These are phyloP conservation scores for Aurelia coerulea DNA, from an alignment of 30 jellyfish, hydroid and myxozoan species.

Conservation along the genomic window DNA sequence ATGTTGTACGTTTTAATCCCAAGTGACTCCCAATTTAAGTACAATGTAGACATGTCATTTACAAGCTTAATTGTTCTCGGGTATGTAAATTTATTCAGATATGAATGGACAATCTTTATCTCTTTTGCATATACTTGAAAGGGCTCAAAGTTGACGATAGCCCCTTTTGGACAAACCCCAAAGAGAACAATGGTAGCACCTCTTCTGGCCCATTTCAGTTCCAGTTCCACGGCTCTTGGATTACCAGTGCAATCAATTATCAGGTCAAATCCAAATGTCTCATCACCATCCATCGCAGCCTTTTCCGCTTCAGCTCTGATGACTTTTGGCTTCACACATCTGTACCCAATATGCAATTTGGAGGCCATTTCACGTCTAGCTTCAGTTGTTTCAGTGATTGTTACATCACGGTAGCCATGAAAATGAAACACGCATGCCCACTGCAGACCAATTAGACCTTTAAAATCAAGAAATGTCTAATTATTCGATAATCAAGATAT, in stretches of 20 bases:
- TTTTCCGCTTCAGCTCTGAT: constrained; percentile 33
- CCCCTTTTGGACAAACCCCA: constrained; percentile 91
- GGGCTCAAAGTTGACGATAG: constrained; percentile 74
- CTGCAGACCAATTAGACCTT: constrained; percentile 81
- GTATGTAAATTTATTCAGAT: constrained; percentile 72
- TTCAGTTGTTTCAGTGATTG: constrained; percentile 79
- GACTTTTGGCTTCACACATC: constrained; percentile 60
- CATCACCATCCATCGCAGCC: constrained; percentile 54
- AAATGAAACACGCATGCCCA: constrained; percentile 93
- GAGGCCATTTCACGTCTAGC: constrained; percentile 84
- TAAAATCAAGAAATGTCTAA: background rate
- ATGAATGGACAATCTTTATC: constrained; percentile 71
- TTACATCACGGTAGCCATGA: constrained; percentile 91
- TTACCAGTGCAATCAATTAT: constrained; percentile 88
- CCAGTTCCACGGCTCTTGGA: constrained; percentile 76
- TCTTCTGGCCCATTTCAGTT: constrained; percentile 77
- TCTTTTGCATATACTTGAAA: constrained; percentile 79
- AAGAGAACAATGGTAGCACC: constrained; percentile 87
- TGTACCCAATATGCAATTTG: constrained; percentile 67
- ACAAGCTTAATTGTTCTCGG: constrained; percentile 77
- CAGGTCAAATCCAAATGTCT: constrained; percentile 89
- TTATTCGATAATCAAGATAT: too few relatives aligned
- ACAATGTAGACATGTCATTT: constrained; percentile 79
- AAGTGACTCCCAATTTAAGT: constrained; percentile 76
- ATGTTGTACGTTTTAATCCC: constrained; percentile 63